These are phyloP conservation scores for Spisula subtruncata DNA, from an alignment of 2,888 invertebrate genomes.

Conservation along the genomic window DNA sequence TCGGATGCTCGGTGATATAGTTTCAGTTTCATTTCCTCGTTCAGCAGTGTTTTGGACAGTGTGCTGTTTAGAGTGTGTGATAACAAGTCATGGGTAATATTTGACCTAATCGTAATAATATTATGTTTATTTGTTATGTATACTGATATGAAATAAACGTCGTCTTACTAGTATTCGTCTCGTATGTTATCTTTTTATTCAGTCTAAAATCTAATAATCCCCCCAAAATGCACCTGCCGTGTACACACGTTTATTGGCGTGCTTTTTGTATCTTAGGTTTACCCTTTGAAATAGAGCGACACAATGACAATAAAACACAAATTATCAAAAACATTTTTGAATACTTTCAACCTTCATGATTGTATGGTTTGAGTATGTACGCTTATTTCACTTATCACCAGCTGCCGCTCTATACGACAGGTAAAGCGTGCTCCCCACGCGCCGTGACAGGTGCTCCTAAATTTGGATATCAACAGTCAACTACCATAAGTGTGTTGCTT, in stretches of 20 bases:
- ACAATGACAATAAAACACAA: conserved; percentile 3
- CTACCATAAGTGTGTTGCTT: background rate
- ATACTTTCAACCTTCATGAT: conserved; percentile 5
- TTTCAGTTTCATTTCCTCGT: no score
- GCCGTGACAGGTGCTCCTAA: conserved; percentile 33
- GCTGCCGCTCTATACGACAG: background rate
- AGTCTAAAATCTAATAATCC: no score
- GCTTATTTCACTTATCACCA: background rate
- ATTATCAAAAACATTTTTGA: conserved; percentile 3
- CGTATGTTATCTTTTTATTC: no score
- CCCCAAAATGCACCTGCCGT: background rate
- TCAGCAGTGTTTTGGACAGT: no score
- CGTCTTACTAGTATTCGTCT: no score
- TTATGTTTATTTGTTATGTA: no score
- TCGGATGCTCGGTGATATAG: no score
- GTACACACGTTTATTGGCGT: background rate
- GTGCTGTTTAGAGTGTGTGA: no score
- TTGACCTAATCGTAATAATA: no score
- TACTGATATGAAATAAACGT: no score
- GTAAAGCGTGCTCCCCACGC: conserved; percentile 26
- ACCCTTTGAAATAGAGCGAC: background rate
- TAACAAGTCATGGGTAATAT: no score
- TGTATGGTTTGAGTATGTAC: conserved; percentile 1
- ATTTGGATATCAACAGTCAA: background rate
- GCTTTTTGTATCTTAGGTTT: conserved; percentile 1